A percentile compares a stretch with the other conserved stretches of the same genome.
phyloP scores from a whole-genome alignment of 2,797 vertebrate species.

The Argyrosomus regius region DNA sequence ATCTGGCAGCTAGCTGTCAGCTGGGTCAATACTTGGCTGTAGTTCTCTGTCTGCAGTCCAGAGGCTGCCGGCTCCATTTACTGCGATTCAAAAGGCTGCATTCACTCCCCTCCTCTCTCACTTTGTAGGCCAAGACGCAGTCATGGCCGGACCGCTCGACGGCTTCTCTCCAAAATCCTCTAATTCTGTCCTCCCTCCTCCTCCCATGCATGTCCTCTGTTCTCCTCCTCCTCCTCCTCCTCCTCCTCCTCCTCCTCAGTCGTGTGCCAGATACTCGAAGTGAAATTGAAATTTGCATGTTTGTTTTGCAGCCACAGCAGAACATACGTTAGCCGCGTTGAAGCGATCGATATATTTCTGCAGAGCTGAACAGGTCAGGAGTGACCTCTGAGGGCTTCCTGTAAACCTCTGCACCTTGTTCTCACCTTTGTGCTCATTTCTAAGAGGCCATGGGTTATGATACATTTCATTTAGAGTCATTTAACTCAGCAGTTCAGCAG shows the following conservation, averaged over 20 bases:
- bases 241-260: neutral
- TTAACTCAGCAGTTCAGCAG: neutral
- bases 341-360: slow-evolving; percentile 17
- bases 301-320: slow-evolving; percentile 16
- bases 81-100: slow-evolving; percentile 24
- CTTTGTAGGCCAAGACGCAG: slow-evolving; percentile 22
- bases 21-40: slow-evolving; percentile 60
- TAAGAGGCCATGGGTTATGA: neutral
- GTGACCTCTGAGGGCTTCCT: neutral
- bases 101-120: slow-evolving; percentile 27
- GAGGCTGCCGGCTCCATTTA: slow-evolving; percentile 51
- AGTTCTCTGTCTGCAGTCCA: slow-evolving; percentile 44
- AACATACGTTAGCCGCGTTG: neutral
- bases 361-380: neutral
- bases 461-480: too few species aligned
- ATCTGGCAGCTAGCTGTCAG: slow-evolving; percentile 44
- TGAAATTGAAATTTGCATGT: neutral
- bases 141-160: neutral
- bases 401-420: neutral
- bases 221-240: neutral
- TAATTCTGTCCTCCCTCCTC: neutral
- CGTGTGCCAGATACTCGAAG: slow-evolving; percentile 1
- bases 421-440: neutral
- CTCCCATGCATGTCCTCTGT: neutral
- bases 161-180: slow-evolving; percentile 3